Evolutionary conservation across 2,113 vertebrate species (phyloP), one percentile per base, ranked within the genome.

Genomic region (Sakesphorus luctuosus): DNA sequence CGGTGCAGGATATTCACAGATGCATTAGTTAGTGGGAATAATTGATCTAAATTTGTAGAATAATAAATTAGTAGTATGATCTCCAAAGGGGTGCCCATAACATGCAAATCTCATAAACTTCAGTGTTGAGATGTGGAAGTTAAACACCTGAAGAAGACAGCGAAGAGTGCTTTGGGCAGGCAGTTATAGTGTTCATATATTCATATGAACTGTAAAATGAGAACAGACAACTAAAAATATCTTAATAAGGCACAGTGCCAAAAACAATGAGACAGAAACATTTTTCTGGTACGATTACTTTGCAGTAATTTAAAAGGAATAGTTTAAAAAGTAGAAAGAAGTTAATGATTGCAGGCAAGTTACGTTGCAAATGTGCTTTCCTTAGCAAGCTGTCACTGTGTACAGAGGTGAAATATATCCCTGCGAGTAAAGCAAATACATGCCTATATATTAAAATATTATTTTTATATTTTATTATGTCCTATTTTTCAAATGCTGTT

Each of bases 371-470:
- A 94, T 78, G 71, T 93, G 79, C 58, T 96, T 95, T 90, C 90
- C 87, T 88, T 68, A 94, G 91, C 87, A 97, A 84, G 53, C 36
- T 95, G 93, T 71, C 89, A 94, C 55, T 44, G 40, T 52, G 43
- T 80, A 84, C 61, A 80, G 93, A 79, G 85, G 92, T 96, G 91
- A 97, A 95, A 98, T 96, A 97, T 82, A 97, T 55, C 80, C 76
- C 65, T 89, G 88, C 24, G 89, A 79, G 87, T 38, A 96, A 92
- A 95, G 75, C 89, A 96, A 93, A 94, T 90, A 90, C 44, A 93
- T 95, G 85, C 50, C 87, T 95, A 77, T 97, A 96, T 97, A 97
- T 98, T 97, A 93, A 96, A 97, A 97, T 95, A 96, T 96, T 96
- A 94, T 77, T 94, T 93, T 90, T 97, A 81, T 95, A 88, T 93